phyloP scores from a whole-genome alignment of 2,797 vertebrate species.

The Helicolenus hilgendorfi region DNA sequence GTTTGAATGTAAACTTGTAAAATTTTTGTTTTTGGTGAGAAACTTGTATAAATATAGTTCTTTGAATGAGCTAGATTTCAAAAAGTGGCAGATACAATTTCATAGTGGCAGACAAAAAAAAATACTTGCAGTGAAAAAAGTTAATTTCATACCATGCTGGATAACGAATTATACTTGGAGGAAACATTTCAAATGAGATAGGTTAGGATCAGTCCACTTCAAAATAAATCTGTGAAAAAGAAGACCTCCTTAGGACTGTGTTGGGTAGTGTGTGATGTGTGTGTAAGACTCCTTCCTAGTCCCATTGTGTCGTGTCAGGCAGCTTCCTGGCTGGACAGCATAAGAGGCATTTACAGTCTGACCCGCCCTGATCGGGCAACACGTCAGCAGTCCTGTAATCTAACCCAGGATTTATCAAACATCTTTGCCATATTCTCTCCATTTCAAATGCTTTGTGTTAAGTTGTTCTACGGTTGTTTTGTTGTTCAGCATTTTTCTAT shows the following conservation, averaged over 20 bases:
- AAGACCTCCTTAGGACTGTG: not conserved
- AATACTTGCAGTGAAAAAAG: too few relatives aligned
- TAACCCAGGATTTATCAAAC: not conserved
- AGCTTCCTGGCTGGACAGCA: conserved; percentile 31
- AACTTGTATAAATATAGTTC: too few relatives aligned
- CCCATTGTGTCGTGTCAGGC: conserved; percentile 24
- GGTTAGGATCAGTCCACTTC: not conserved
- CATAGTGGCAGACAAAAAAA: too few relatives aligned
- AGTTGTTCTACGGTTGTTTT: conserved; percentile 1
- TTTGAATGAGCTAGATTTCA: too few relatives aligned
- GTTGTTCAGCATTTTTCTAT: conserved; percentile 40
- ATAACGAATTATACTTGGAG: not conserved
- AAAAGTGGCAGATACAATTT: not conserved
- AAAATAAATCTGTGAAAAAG: not conserved
- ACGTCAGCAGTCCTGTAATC: conserved; percentile 8
- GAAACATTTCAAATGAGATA: not conserved
- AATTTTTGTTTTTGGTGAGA: too few relatives aligned
- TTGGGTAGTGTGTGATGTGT: not conserved
- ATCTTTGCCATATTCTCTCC: not conserved
- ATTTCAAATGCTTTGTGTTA: not conserved
- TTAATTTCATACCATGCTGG: not conserved
- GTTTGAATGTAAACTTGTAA: too few relatives aligned
- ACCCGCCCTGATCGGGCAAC: not conserved
- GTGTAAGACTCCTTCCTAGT: conserved; percentile 12
- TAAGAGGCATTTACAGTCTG: not conserved